Conservation (phyloP, 2,113 vertebrate species). For the Triplophysa dalaica region DNA sequence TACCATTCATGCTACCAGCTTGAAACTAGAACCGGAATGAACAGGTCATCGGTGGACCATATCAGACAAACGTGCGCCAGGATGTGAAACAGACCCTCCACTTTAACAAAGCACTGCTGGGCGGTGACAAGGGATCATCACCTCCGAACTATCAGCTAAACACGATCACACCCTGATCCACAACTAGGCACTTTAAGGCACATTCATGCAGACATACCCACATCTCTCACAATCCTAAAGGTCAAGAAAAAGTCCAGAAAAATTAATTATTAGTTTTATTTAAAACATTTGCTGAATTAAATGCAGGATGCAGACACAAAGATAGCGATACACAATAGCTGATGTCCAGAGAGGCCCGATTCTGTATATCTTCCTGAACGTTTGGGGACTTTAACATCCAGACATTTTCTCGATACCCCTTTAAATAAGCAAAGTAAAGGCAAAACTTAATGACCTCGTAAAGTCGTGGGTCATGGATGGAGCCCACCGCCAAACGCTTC, state of each 20-base stretch:
- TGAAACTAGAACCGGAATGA: background rate
- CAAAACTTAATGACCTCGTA: slow-evolving; percentile 7
- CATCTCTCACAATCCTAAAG: background rate
- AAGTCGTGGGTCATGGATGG: slow-evolving; percentile 9
- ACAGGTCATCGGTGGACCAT: background rate
- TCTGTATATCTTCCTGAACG: background rate
- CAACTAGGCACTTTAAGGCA: slow-evolving; percentile 5
- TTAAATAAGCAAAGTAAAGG: no score
- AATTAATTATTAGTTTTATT: no score
- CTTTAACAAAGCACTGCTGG: slow-evolving; percentile 33
- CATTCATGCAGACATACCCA: background rate
- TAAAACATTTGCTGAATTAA: no score
- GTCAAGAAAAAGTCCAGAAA: background rate
- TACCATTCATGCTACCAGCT: background rate
- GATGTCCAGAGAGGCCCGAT: background rate
- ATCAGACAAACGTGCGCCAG: slow-evolving; percentile 12
- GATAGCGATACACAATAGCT: slow-evolving; percentile 22
- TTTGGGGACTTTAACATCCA: background rate
- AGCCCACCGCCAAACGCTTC: background rate
- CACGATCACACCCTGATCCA: background rate
- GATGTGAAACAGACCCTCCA: slow-evolving; percentile 37
- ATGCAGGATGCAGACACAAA: slow-evolving; percentile 20
- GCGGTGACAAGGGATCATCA: slow-evolving; percentile 32
- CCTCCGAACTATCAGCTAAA: slow-evolving; percentile 31
- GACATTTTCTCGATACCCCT: no score